Evolutionary conservation across 2,888 invertebrate genomes (phyloP).

Genomic region (Cotesia congregata): DNA sequence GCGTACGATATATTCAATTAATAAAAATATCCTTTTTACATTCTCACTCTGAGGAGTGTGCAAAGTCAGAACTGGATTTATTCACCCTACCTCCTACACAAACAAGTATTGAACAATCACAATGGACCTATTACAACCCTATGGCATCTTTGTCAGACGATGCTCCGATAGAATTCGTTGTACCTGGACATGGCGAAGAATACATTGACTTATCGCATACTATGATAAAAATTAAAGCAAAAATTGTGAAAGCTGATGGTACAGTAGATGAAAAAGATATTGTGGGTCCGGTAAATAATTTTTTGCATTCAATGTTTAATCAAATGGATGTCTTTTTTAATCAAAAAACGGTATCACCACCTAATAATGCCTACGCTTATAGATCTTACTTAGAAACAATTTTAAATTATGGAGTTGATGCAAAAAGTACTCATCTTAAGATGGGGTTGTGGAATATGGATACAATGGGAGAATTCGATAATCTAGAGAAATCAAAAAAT

Average conservation of each 20-base stretch:
- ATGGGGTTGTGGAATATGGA: background rate
- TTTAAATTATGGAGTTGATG: background rate
- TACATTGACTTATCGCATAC: conserved; percentile 52
- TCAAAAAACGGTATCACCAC: background rate
- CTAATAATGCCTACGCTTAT: background rate
- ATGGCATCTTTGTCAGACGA: conserved; percentile 36
- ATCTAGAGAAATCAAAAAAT: background rate
- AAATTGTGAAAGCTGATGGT: background rate
- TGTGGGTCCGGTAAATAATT: conserved; percentile 49
- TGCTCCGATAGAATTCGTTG: conserved; percentile 49
- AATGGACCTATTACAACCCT: conserved; percentile 50
- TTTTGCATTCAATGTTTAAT: conserved; percentile 50
- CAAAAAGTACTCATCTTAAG: background rate
- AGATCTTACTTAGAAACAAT: background rate
- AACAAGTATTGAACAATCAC: conserved; percentile 33
- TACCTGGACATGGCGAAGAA: conserved; percentile 50
- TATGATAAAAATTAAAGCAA: conserved; percentile 29
- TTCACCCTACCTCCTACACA: conserved; percentile 23
- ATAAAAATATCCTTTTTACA: background rate
- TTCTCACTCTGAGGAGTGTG: conserved; percentile 15
- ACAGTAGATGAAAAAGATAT: background rate
- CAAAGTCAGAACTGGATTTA: conserved; percentile 30
- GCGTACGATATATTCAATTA: no score
- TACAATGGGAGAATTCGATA: background rate
- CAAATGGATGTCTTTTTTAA: conserved; percentile 43